phyloP scores from a whole-genome alignment of 1,140 invertebrate species.

The Drosophila lacertosa region DNA sequence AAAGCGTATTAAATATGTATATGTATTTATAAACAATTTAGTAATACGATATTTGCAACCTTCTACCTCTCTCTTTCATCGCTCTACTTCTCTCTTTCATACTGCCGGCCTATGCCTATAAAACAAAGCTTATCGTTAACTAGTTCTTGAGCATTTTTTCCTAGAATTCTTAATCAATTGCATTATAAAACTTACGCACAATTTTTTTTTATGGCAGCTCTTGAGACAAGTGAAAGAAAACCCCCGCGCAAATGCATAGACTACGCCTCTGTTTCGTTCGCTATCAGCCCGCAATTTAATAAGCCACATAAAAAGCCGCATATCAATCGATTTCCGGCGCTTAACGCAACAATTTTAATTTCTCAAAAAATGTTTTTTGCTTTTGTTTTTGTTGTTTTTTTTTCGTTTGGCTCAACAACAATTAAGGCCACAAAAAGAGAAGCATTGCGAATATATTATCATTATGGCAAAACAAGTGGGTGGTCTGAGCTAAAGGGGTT shows the following conservation, averaged over 20 bases:
- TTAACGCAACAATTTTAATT: constrained; percentile 40
- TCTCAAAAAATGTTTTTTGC: constrained; percentile 16
- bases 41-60: constrained; percentile 21
- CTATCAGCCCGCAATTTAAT: constrained; percentile 30
- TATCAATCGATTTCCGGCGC: constrained; percentile 31
- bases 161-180: constrained; percentile 31
- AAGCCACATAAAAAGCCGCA: constrained; percentile 15
- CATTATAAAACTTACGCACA: constrained; percentile 17
- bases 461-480: background rate
- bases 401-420: constrained; percentile 4
- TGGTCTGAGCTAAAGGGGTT: background rate
- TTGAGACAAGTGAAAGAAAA: background rate
- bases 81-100: background rate
- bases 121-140: background rate
- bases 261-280: constrained; percentile 1
- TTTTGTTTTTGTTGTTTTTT: no score
- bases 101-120: background rate
- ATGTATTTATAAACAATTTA: background rate
- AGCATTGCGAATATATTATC: constrained; percentile 13
- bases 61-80: background rate
- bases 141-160: constrained; percentile 9
- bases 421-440: constrained; percentile 1
- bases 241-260: background rate
- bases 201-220: constrained; percentile 1
- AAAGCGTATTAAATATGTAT: constrained; percentile 3